Conservation (phyloP, 2,888 invertebrate species). For the Atethmia centrago region DNA sequence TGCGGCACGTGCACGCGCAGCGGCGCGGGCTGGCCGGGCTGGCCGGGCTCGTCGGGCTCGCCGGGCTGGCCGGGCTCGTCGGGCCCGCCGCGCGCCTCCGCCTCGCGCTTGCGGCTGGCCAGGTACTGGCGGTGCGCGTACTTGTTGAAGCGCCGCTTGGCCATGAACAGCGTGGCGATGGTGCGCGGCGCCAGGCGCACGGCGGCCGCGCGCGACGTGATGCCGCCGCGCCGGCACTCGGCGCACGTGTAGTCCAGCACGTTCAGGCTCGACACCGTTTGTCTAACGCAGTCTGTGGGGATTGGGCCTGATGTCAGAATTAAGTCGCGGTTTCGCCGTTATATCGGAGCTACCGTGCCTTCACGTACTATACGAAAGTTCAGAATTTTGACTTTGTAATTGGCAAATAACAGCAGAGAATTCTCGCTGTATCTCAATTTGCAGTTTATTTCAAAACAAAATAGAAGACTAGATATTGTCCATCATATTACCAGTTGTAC, state of each 20-base stretch:
- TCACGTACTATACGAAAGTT: background rate
- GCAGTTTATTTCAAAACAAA: background rate
- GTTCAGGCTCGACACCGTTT: constrained; percentile 80
- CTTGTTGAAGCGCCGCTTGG: constrained; percentile 90
- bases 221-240: constrained; percentile 88
- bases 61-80: constrained; percentile 26
- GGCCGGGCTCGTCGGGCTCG: constrained; percentile 26
- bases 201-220: constrained; percentile 88
- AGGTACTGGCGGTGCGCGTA: constrained; percentile 89
- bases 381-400: background rate
- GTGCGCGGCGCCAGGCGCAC: constrained; percentile 87
- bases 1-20: constrained; percentile 47
- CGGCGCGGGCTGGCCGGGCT: constrained; percentile 16
- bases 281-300: constrained; percentile 87
- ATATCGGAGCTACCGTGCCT: constrained; percentile 22
- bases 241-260: constrained; percentile 89
- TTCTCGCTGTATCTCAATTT: background rate
- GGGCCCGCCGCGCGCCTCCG: constrained; percentile 50
- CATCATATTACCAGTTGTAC: too few species aligned
- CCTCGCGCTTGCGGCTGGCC: constrained; percentile 69
- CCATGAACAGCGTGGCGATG: constrained; percentile 89
- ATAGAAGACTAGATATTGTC: background rate
- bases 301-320: constrained; percentile 8
- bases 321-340: background rate
- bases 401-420: background rate